Conservation (phyloP, 2,888 invertebrate genomes). For the Brachypterus glaber region DNA sequence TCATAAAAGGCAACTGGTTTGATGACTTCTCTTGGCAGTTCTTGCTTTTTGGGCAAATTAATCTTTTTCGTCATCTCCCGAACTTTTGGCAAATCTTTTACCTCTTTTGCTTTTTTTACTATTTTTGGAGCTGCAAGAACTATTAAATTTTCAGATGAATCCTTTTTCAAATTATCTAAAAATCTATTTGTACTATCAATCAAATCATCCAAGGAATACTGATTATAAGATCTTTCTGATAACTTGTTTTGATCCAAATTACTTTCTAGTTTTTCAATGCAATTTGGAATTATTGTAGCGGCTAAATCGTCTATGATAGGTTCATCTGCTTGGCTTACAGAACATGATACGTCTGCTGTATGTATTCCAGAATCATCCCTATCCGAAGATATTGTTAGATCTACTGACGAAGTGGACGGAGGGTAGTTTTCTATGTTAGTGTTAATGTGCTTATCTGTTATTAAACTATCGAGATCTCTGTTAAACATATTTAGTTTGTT, state of each 20-base stretch:
- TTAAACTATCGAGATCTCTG: slow-evolving; percentile 39
- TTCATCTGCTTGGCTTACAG: slow-evolving; percentile 63
- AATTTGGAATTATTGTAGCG: slow-evolving; percentile 32
- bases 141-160: slow-evolving; percentile 31
- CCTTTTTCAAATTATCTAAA: slow-evolving; percentile 39
- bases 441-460: slow-evolving; percentile 27
- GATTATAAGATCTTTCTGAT: no score
- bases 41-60: no score
- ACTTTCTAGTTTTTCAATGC: slow-evolving; percentile 31
- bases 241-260: slow-evolving; percentile 8
- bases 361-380: slow-evolving; percentile 74
- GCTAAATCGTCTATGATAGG: slow-evolving; percentile 46
- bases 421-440: slow-evolving; percentile 51
- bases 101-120: slow-evolving; percentile 7
- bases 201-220: slow-evolving; percentile 27
- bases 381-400: slow-evolving; percentile 51
- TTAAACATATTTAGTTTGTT: slow-evolving; percentile 36
- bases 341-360: slow-evolving; percentile 68
- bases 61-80: background rate
- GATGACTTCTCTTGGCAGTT: slow-evolving; percentile 15
- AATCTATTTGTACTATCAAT: slow-evolving; percentile 35
- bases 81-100: slow-evolving; percentile 1
- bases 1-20: slow-evolving; percentile 37
- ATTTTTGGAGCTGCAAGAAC: slow-evolving; percentile 10
- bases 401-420: slow-evolving; percentile 47